Evolutionary conservation across 2,113 vertebrate genomes (phyloP).

Genomic region (Gorsachius goisagi): DNA sequence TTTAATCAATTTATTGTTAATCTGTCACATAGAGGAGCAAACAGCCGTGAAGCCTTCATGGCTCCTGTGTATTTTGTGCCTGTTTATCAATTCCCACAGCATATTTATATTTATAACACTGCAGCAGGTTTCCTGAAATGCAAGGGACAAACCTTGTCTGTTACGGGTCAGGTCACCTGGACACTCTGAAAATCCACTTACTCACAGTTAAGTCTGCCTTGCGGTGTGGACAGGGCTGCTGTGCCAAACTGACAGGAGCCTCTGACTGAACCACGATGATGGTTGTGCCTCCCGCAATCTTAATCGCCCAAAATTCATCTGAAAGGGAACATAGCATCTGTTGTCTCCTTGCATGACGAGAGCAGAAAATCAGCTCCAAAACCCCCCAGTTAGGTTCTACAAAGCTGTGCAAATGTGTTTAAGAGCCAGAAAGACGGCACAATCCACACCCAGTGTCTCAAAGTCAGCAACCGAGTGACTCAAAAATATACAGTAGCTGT

Average conservation of each 20-base stretch:
- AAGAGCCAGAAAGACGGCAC: background rate
- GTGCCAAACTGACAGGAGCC: background rate
- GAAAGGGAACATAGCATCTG: background rate
- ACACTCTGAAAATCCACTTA: background rate
- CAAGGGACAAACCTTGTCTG: background rate
- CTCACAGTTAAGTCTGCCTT: background rate
- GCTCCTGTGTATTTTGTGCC: background rate
- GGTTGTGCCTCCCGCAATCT: background rate
- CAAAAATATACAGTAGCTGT: background rate
- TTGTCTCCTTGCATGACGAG: background rate
- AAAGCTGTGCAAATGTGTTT: background rate
- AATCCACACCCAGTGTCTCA: background rate
- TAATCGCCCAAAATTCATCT: background rate
- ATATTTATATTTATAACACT: background rate
- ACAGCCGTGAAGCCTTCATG: background rate
- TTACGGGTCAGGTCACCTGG: background rate
- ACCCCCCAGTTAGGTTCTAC: background rate
- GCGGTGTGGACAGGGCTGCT: accelerated
- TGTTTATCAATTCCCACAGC: background rate
- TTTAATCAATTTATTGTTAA: background rate
- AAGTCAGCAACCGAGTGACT: background rate
- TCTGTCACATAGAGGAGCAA: background rate
- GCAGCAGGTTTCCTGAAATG: background rate
- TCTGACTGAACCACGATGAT: background rate
- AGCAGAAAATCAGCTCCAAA: background rate